A percentile compares a stretch with the other conserved stretches of the same genome.
Conservation (phyloP, 2,888 invertebrate species). For the Pachydiplax longipennis region DNA sequence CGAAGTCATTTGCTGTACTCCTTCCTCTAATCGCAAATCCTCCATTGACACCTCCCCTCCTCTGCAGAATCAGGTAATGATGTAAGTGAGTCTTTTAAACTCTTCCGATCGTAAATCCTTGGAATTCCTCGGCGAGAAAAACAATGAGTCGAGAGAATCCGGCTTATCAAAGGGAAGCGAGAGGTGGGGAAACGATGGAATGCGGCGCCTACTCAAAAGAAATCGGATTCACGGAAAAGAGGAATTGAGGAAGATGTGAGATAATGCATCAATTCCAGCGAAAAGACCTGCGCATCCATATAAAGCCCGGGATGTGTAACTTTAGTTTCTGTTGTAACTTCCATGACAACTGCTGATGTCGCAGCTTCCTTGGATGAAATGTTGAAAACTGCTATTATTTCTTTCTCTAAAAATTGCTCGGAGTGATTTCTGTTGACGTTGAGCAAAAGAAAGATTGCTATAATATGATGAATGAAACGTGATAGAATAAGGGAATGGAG, state of each 20-base stretch:
- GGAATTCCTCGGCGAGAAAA: slow-evolving; percentile 20
- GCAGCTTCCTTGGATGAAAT: too few relatives aligned
- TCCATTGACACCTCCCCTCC: not conserved
- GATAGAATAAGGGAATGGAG: too few relatives aligned
- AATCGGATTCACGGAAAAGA: not conserved
- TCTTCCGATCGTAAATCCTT: slow-evolving; percentile 11
- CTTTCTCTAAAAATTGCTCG: too few relatives aligned
- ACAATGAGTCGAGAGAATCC: slow-evolving; percentile 16
- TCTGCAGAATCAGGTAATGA: not conserved
- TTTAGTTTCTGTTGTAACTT: too few relatives aligned
- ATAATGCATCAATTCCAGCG: not conserved
- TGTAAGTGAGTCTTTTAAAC: not conserved
- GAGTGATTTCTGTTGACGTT: too few relatives aligned
- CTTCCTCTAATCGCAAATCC: not conserved
- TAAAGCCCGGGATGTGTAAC: too few relatives aligned
- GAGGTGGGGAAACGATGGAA: not conserved
- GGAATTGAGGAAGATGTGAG: not conserved
- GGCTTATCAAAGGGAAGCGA: not conserved
- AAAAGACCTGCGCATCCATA: too few relatives aligned
- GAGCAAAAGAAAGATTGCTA: too few relatives aligned
- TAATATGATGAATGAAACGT: too few relatives aligned
- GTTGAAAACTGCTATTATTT: too few relatives aligned
- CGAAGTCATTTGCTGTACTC: too few relatives aligned
- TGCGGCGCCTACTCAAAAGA: not conserved
- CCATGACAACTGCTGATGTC: too few relatives aligned